Evolutionary conservation across 1,140 invertebrate species (phyloP), one percentile per base, ranked within the genome.

Genomic region (Aphidius ervi): DNA sequence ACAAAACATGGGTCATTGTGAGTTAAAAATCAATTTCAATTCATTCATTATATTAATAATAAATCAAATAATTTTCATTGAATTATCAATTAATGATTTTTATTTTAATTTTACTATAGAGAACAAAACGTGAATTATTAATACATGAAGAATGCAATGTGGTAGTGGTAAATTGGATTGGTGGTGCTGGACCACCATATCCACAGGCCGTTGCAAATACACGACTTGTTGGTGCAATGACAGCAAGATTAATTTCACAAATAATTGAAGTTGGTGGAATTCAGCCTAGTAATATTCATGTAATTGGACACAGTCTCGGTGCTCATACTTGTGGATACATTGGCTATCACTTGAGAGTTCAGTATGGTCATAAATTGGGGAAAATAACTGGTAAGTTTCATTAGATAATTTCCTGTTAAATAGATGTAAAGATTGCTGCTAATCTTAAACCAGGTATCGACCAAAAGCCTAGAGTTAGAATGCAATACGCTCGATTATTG

Each of bases 301-400:
- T 91, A 49, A 93, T 97, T 65, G 95, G 94, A 0, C 94, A 97
- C 77, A 95, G 92, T 43, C 80, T 97, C 5, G 94, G 94, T 1
- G 85, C 88, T 7, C 94, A 97, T 79, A 80, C 94, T 6, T 87
- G 85, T 54, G 93, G 93, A 6, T 94, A 95, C 72, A 83, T 89
- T 9, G 94, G 93, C 1, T 85, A 87, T 65, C 83, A 85, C 31
- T 73, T 95, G 46, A 83, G 69, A 10, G 50, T 64, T 2, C 67
- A 67, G 5, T 78, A 80, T 50, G 57, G 62, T 2, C 67, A 74
- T 43, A 72, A 64, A 16, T 66, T 80, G 8, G 73, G 68, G 2
- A 70, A 86, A 64, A 87, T 88, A 46, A 85, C 83, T 57, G 85
- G 85, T 84, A 62, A 63, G 23, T 49, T 41, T 9, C 4, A 43